Evolutionary conservation across 2,797 vertebrate genomes (phyloP), one percentile per base, ranked within the genome.

Genomic region (Lacerta agilis): DNA sequence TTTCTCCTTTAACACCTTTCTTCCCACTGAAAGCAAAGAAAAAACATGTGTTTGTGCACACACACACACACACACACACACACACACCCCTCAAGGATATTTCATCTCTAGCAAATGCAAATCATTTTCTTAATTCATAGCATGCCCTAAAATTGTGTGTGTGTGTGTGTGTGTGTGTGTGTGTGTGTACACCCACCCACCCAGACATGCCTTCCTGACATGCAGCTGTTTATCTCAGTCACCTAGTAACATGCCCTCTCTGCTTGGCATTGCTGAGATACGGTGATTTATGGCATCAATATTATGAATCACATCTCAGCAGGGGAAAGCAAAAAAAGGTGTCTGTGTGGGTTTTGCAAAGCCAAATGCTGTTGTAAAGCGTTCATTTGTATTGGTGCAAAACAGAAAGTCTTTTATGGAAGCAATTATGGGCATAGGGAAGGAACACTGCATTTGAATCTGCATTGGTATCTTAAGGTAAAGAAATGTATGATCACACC

Each of bases 121-220:
- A 93, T 94, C 6, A 90, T 92, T 94, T 94, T 81, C 88, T 92
- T 92, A 93, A 94, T 93, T 94, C 88, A 85, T 89, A 92, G 88
- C 90, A 92, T 85, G 79, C 64, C 79, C 90, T 93, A 66, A 92
- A 91, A 94, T 33, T 29, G 25, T 43, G 75, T 61, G 86, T 78
- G 71, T 0, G 49, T 49, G 45, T 78, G 71, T 29, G n/a, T 43
- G 75, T 61, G 87, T 78, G 71, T 29, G n/a, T 76, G 71, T 29
- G n/a, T 45, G 75, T 55, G 87, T 76, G 71, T 23, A 7, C 58
- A 61, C 18, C 15, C 58, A 61, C 17, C 15, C 58, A 61, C 61
- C 17, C 61, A 64, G 17, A 64, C 89, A 86, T 91, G 77, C 72
- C 87, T 92, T 86, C 75, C 84, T 89, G 58, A 29, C 81, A 86